These are phyloP conservation scores for Hipposideros armiger DNA, from an alignment of 2,113 vertebrate species.

Conservation along the genomic window DNA sequence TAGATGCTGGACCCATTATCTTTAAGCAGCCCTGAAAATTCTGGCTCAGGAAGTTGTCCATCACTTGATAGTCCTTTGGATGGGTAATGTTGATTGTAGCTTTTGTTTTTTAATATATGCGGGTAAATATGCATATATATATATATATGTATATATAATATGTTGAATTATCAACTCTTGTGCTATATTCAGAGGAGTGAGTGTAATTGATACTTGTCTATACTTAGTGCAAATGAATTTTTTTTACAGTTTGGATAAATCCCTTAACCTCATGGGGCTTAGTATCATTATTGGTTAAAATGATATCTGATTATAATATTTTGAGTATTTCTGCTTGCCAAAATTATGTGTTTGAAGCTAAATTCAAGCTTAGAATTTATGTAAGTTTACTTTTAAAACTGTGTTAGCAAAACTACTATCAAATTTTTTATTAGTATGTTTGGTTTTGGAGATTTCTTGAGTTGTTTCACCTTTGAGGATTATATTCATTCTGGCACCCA, in stretches of 20 bases:
- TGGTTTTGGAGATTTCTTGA: constrained; percentile 57
- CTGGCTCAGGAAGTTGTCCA: constrained; percentile 98
- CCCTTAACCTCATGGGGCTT: not conserved
- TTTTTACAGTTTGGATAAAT: not conserved
- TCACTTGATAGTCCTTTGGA: constrained; percentile 99
- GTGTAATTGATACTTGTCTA: not conserved
- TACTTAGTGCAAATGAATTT: not conserved
- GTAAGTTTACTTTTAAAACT: constrained; percentile 46
- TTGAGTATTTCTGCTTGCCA: constrained; percentile 45
- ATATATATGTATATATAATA: not conserved
- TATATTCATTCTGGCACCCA: constrained; percentile 8
- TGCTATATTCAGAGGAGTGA: constrained; percentile 10
- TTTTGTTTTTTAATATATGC: constrained; percentile 48
- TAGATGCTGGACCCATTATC: constrained; percentile 99
- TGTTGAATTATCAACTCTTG: not conserved
- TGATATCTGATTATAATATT: constrained; percentile 2
- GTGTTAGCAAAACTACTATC: not conserved
- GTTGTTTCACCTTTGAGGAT: constrained; percentile 47
- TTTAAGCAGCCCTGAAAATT: constrained; percentile 99
- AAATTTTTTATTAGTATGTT: constrained; percentile 56
- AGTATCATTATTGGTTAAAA: constrained; percentile 49
- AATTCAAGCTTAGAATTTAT: constrained; percentile 57
- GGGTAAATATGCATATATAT: not conserved
- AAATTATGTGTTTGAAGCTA: constrained; percentile 41
- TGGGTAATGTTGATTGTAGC: constrained; percentile 90